Evolutionary conservation across 1,140 invertebrate species (phyloP).

Genomic region (Lasioglossum albipes): DNA sequence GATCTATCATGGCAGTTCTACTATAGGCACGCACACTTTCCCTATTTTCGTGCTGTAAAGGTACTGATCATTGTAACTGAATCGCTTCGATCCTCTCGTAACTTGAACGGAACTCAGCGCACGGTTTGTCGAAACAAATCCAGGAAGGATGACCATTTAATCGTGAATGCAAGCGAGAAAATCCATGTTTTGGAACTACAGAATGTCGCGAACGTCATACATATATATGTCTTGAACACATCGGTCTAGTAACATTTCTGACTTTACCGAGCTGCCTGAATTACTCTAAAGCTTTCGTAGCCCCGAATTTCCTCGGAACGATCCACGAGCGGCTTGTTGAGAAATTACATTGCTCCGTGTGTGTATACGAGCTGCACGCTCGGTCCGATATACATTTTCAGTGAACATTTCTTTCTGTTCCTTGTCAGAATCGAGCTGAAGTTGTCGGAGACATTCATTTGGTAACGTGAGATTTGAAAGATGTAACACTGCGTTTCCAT

Average conservation of each 20-base stretch:
- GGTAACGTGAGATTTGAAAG: conserved; percentile 25
- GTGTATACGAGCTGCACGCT: neutral
- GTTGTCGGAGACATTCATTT: conserved; percentile 5
- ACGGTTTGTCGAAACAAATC: neutral
- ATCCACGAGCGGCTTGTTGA: neutral
- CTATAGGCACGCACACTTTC: conserved; percentile 54
- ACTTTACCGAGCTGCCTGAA: conserved; percentile 12
- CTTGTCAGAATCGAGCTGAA: conserved; percentile 15
- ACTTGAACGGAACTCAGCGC: conserved; percentile 8
- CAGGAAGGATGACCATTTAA: conserved; percentile 31
- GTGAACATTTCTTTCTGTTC: neutral
- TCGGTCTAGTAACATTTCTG: conserved; percentile 54
- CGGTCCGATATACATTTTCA: neutral
- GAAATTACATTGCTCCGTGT: neutral
- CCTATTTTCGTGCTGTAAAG: conserved; percentile 47
- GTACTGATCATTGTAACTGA: conserved; percentile 15
- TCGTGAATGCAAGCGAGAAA: conserved; percentile 39
- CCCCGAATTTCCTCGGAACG: neutral
- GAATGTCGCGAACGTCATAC: conserved; percentile 65
- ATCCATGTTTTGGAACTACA: conserved; percentile 66
- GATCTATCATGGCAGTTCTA: conserved; percentile 74
- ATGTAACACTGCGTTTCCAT: conserved; percentile 40
- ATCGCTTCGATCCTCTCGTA: neutral
- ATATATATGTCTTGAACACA: conserved; percentile 42
- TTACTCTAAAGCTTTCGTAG: neutral